Percentiles rank a stretch among this genome's conserved stretches.
Evolutionary conservation across 2,113 vertebrate species (phyloP).

Genomic region (Ageneiosus marmoratus): DNA sequence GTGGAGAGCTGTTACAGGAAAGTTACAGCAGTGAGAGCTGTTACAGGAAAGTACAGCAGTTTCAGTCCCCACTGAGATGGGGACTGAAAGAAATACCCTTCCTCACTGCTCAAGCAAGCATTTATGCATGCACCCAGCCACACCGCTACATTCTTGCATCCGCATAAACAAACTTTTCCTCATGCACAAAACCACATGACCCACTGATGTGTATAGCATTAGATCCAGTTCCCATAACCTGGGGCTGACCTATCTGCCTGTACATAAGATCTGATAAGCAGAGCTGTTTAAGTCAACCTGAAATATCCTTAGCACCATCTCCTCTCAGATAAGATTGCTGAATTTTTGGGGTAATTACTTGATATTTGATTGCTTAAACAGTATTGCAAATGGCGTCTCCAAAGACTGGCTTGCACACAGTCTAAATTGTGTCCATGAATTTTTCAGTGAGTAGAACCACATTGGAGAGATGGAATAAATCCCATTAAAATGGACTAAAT

Average conservation of each 20-base stretch:
- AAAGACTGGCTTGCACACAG: neutral
- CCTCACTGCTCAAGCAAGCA: neutral
- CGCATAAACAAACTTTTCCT: neutral
- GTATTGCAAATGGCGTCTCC: neutral
- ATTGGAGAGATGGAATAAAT: neutral
- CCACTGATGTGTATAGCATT: neutral
- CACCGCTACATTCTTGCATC: neutral
- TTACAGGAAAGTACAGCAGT: neutral
- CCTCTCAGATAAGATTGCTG: neutral
- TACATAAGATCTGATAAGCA: neutral
- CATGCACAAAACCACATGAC: neutral
- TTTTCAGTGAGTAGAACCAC: conserved; percentile 1
- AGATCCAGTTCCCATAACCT: conserved; percentile 9
- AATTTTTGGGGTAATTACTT: conserved; percentile 19
- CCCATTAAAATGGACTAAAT: neutral
- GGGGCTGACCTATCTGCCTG: neutral
- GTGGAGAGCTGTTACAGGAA: neutral
- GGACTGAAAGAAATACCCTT: neutral
- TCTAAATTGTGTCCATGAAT: conserved; percentile 12
- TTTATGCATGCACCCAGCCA: neutral
- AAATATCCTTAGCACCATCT: neutral
- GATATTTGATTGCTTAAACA: no score
- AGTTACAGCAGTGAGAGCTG: neutral
- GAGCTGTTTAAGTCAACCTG: neutral
- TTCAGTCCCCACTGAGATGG: neutral